Evolutionary conservation across 1,140 invertebrate genomes (phyloP).

Genomic region (Diabrotica undecimpunctata): DNA sequence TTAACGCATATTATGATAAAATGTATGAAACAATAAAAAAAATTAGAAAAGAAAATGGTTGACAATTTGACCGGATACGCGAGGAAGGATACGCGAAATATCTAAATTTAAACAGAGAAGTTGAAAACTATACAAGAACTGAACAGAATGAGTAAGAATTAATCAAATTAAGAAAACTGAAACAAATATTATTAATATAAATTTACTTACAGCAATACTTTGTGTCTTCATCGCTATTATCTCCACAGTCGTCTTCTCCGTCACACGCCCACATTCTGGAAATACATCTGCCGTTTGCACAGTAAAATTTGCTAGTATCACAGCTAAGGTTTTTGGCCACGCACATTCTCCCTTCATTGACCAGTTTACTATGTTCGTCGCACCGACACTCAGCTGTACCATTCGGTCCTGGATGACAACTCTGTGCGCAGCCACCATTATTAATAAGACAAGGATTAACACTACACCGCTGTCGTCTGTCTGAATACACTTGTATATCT

Average conservation of each 20-base stretch:
- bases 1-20: too few relatives aligned
- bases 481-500: constrained; percentile 87
- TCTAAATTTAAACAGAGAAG: too few relatives aligned
- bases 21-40: too few relatives aligned
- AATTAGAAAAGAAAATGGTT: too few relatives aligned
- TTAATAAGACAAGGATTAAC: constrained; percentile 84
- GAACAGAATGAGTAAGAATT: too few relatives aligned
- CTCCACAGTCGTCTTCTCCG: constrained; percentile 91
- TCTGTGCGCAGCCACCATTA: constrained; percentile 95
- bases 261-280: constrained; percentile 95
- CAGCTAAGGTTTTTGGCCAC: constrained; percentile 85
- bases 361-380: constrained; percentile 79
- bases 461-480: constrained; percentile 73
- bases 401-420: constrained; percentile 85
- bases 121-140: too few relatives aligned
- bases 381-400: constrained; percentile 83
- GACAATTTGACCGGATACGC: too few relatives aligned
- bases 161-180: too few relatives aligned
- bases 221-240: constrained; percentile 88
- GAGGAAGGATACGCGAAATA: too few relatives aligned
- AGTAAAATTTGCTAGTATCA: constrained; percentile 86
- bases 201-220: constrained; percentile 86
- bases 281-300: constrained; percentile 92
- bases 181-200: too few relatives aligned
- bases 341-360: constrained; percentile 90